Percentiles rank a stretch among this genome's conserved stretches.
Conservation (phyloP, 2,113 vertebrate species). For the Sitta europaea region DNA sequence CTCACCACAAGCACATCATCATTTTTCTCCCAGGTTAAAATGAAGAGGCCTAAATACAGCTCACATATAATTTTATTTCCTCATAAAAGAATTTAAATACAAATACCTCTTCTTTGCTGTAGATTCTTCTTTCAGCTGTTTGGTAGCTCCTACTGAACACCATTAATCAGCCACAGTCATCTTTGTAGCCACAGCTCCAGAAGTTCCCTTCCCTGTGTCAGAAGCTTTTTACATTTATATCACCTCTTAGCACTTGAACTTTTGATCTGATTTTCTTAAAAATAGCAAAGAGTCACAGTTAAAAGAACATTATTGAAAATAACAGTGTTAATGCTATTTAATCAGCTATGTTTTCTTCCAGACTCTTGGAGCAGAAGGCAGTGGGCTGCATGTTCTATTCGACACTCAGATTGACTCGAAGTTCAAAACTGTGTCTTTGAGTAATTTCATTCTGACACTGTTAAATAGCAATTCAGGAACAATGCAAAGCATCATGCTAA, state of each 20-base stretch:
- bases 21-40: not conserved
- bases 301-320: not conserved
- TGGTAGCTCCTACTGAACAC: not conserved
- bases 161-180: not conserved
- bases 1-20: fast-evolving
- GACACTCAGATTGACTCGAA: not conserved
- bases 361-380: not conserved
- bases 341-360: not conserved
- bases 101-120: not conserved
- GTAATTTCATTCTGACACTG: not conserved
- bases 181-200: not conserved
- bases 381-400: fast-evolving
- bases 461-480: not conserved
- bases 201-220: not conserved
- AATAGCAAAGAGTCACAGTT: not conserved
- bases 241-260: slow-evolving; percentile 11
- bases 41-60: not conserved
- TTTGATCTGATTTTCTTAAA: slow-evolving; percentile 32
- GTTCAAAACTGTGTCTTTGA: not conserved
- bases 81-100: not conserved
- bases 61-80: not conserved
- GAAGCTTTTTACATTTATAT: not conserved
- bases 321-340: not conserved
- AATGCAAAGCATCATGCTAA: not conserved
- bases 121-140: not conserved